Conservation (phyloP, 2,888 invertebrate species). For the Protonemura montana region DNA sequence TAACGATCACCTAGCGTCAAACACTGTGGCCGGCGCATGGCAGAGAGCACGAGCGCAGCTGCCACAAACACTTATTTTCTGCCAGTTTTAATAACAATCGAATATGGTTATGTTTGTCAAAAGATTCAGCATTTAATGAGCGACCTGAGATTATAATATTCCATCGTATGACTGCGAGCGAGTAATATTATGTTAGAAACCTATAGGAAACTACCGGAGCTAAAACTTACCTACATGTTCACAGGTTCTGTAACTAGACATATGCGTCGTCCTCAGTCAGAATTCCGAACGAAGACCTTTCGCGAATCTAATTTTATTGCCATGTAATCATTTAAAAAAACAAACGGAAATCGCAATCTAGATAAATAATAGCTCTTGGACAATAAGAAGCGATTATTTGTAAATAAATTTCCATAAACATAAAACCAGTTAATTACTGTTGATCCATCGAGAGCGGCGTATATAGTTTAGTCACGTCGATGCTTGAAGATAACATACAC, state of each 20-base stretch:
- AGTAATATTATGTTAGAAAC: neutral
- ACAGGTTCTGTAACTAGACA: neutral
- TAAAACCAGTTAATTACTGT: constrained; percentile 13
- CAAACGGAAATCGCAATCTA: constrained; percentile 26
- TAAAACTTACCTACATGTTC: neutral
- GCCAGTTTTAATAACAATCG: neutral
- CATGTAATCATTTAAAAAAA: neutral
- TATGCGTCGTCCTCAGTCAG: neutral
- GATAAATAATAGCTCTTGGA: constrained; percentile 18
- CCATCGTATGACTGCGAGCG: neutral
- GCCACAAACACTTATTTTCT: neutral
- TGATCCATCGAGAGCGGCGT: neutral
- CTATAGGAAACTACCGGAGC: neutral
- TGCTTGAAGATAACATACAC: constrained; percentile 19
- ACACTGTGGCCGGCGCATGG: neutral
- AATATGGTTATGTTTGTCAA: neutral
- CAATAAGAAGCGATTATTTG: constrained; percentile 19
- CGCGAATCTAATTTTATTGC: constrained; percentile 18
- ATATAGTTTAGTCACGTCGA: neutral
- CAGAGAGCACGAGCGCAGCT: neutral
- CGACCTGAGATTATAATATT: neutral
- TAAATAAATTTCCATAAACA: constrained; percentile 27
- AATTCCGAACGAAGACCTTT: neutral
- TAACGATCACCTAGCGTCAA: neutral
- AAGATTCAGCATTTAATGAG: neutral